Evolutionary conservation across 2,113 vertebrate species (phyloP).

Genomic region (Ondatra zibethicus): DNA sequence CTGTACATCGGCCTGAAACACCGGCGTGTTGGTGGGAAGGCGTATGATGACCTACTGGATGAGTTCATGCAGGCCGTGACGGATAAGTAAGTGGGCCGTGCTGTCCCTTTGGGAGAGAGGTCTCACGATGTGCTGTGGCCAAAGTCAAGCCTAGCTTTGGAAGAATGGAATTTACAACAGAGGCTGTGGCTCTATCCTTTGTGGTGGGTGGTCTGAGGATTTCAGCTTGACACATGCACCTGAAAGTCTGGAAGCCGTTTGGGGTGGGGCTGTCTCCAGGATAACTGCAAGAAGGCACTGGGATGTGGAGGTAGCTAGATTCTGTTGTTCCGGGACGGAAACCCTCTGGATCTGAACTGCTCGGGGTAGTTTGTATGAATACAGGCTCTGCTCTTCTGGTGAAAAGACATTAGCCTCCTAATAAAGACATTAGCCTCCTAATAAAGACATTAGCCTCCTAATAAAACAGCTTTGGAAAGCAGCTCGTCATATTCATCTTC

Average conservation of each 20-base stretch:
- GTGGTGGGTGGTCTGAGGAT: conserved; percentile 72
- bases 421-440: not conserved
- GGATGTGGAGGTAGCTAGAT: not conserved
- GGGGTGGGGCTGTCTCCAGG: conserved; percentile 40
- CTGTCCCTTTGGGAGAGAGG: not conserved
- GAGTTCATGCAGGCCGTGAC: conserved; percentile 99
- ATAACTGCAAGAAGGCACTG: not conserved
- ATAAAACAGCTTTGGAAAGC: conserved; percentile 47
- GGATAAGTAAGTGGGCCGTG: conserved; percentile 91
- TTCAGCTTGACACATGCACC: conserved; percentile 37
- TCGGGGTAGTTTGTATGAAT: not conserved
- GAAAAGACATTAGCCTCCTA: not conserved
- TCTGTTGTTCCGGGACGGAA: not conserved
- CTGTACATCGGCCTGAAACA: conserved; percentile 98
- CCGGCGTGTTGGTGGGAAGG: conserved; percentile 93
- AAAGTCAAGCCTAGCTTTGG: conserved; percentile 71
- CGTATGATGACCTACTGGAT: conserved; percentile 95
- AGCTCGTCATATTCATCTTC: not conserved
- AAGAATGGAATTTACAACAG: conserved; percentile 43
- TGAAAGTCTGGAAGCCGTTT: conserved; percentile 40
- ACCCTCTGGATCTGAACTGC: not conserved
- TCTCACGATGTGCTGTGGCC: conserved; percentile 61
- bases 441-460: not conserved
- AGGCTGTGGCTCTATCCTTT: conserved; percentile 22
- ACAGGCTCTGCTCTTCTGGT: not conserved